These are phyloP conservation scores for Cuculus canorus DNA, from an alignment of 2,797 vertebrate genomes.

Conservation along the genomic window DNA sequence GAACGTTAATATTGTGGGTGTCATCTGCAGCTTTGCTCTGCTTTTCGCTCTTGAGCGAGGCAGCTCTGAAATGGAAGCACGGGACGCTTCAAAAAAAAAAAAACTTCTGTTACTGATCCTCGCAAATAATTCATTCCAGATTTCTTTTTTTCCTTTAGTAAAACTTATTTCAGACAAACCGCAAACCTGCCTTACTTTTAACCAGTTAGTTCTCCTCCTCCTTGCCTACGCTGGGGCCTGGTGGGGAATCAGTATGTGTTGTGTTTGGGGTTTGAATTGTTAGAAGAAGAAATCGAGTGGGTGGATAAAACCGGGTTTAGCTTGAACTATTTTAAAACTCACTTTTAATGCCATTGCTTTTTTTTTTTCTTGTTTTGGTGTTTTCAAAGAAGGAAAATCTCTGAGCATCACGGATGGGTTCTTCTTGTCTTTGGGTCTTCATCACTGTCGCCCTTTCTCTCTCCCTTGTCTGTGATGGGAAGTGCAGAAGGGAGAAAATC, in stretches of 20 bases:
- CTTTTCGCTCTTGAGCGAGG: background rate
- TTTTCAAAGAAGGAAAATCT: background rate
- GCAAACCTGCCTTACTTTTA: constrained; percentile 12
- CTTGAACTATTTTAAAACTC: background rate
- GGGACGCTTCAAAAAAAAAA: background rate
- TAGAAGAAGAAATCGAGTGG: background rate
- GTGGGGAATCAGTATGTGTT: background rate
- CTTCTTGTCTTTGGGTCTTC: background rate
- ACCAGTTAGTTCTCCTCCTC: background rate
- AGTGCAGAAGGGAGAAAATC: background rate
- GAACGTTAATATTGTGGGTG: background rate
- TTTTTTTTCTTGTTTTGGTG: background rate
- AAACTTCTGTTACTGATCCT: constrained; percentile 15
- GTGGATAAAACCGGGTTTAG: background rate
- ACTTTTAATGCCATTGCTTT: background rate
- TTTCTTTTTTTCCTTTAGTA: background rate
- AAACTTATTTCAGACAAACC: background rate
- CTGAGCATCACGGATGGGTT: background rate
- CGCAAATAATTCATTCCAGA: constrained; percentile 20
- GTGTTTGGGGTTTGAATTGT: background rate
- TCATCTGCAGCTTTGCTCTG: background rate
- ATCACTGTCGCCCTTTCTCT: background rate
- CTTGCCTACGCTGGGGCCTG: background rate
- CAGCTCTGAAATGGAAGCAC: background rate
- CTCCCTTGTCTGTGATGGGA: background rate